These are phyloP conservation scores for Halisarca cf. caerulea DNA, from an alignment of 37 sponge, comb jelly and placozoan genomes.

Conservation along the genomic window DNA sequence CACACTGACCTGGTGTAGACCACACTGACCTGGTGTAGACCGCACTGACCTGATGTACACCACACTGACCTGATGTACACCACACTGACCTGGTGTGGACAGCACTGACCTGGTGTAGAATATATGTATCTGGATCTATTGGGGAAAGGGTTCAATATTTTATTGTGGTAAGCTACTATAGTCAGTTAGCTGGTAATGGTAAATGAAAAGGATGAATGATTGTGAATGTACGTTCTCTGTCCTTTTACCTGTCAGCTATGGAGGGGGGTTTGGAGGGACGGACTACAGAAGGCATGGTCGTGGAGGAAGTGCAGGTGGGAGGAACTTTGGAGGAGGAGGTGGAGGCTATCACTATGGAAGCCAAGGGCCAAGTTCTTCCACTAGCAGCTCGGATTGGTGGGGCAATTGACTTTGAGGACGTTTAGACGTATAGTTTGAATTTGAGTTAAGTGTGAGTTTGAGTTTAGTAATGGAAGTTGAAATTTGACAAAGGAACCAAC, in stretches of 20 bases:
- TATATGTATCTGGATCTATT: no score
- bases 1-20: no score
- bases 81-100: no score
- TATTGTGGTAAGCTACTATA: no score
- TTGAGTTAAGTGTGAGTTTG: not conserved
- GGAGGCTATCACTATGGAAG: conserved; percentile 34
- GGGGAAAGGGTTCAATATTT: no score
- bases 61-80: no score
- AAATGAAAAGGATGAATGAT: not conserved
- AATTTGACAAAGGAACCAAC: no score
- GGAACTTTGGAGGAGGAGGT: conserved; percentile 29
- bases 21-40: no score
- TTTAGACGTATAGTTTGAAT: not conserved
- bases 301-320: conserved; percentile 23
- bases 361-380: conserved; percentile 21
- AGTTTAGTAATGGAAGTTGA: not conserved
- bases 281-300: conserved; percentile 82
- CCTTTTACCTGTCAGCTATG: not conserved
- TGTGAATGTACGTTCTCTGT: not conserved
- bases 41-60: no score
- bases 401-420: conserved; percentile 32
- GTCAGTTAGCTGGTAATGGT: no score
- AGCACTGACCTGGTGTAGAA: no score
- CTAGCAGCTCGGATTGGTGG: conserved; percentile 56
- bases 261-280: conserved; percentile 85